Conservation (phyloP, 2,113 vertebrate species). For the Euleptes europaea region DNA sequence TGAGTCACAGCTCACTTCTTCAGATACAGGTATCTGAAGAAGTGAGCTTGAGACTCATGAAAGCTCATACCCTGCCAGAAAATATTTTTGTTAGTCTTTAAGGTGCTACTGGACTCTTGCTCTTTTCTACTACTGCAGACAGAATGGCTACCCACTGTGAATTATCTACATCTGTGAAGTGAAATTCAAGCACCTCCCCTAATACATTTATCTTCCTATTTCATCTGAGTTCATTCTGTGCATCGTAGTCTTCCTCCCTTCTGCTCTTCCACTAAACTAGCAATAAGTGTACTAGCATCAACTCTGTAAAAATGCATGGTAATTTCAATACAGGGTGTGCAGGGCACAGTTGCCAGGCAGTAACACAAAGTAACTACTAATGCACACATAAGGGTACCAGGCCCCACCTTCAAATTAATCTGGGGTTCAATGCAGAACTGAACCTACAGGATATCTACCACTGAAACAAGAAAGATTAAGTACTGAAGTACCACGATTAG, state of each 20-base stretch:
- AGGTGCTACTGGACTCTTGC: too few species aligned
- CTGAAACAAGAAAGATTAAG: neutral
- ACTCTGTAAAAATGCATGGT: neutral
- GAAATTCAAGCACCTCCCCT: too few species aligned
- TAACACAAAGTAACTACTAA: neutral
- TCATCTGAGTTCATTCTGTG: neutral
- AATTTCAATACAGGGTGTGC: neutral
- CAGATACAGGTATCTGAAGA: too few species aligned
- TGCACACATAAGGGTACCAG: neutral
- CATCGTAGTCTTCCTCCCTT: neutral
- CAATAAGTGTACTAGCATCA: neutral
- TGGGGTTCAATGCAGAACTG: neutral
- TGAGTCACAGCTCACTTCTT: too few species aligned
- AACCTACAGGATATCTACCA: neutral
- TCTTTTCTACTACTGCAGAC: too few species aligned
- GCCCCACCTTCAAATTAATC: neutral
- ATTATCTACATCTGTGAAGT: too few species aligned
- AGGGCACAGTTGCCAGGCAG: neutral
- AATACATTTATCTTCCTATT: constrained; percentile 5
- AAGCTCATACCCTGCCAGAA: too few species aligned
- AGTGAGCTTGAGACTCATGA: too few species aligned
- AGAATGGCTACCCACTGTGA: too few species aligned
- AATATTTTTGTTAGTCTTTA: too few species aligned
- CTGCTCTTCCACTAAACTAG: neutral
- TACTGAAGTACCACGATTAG: too few species aligned